Evolutionary conservation across 2,888 invertebrate species (phyloP), one percentile per base, ranked within the genome.

Genomic region (Ochropacha duplaris): DNA sequence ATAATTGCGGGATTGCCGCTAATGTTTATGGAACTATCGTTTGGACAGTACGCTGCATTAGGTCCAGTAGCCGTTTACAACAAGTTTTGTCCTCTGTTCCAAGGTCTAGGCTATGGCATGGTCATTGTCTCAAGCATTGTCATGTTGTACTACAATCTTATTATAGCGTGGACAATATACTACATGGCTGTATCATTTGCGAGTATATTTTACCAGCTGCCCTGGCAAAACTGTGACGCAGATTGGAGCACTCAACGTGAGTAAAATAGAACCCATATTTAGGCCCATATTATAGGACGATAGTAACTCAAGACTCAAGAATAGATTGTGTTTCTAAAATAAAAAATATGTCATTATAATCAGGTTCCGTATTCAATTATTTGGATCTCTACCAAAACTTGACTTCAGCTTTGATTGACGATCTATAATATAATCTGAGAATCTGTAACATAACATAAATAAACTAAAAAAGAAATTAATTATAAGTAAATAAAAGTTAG

Each of bases 1-100:
- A 93, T 97, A 69, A 95, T 96, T 71, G 96, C 96, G 57, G 97
- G 97, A 8, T 88, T 97, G 57, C 97, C 97, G 26, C 93, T 97
- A 8, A 96, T 97, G 94, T 97, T 97, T 76, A 96, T 97, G 95
- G 97, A 97, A 82, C 88, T 97, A n/a, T 95, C 96, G 0, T 95
- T 97, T 63, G 97, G 97, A 0, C 97, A 97, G 82, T 97, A 96
- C 80, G 96, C 96, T 28, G 96, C 95, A 4, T 81, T 96, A 57
- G 96, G 96, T 11, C 97, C 97, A 0, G 96, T 97, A 16, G 96
- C 96, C 16, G 96, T 96, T 54, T 97, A 96, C 93, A 95, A 95
- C 72, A 94, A 95, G 72, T 96, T 97, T 81, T 97, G 96, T 67
- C 96, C 96, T 0, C 92, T 97, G 9, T 95, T 97, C 76, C 94